Evolutionary conservation across 2,888 invertebrate species (phyloP), one percentile per base, ranked within the genome.

Genomic region (Drosophila quinaria): DNA sequence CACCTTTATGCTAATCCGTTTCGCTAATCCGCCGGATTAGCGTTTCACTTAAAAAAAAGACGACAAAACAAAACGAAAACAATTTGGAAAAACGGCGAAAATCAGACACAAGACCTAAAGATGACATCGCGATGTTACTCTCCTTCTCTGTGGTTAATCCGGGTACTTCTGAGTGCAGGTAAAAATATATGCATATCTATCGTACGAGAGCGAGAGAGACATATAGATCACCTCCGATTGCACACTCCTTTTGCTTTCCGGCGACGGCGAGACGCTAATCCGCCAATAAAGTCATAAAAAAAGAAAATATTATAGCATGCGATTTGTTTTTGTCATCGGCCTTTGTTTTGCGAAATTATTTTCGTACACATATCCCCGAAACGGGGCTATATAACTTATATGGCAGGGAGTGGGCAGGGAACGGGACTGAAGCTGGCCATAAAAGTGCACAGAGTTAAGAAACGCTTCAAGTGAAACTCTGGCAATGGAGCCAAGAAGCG

Each of bases 1-100:
- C 87, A 84, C 84, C 80, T 75, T 79, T 84, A 71, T 75, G 87
- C 77, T 86, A 84, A 84, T 84, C 87, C 84, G 74, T 69, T 70
- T 47, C 70, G 73, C 87, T 84, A 86, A 84, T 84, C 84, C 87
- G 60, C 62, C 71, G 83, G 87, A 79, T 84, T 84, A 84, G 79
- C 77, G 84, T 74, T 84, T 81, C 87, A 62, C 63, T 60, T 86
- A 84, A 84, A 84, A 81, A 85, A 86, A 62, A 54, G 70, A 69
- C 64, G 33, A 41, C 63, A 70, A 66, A 67, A 81, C 80, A 81
- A 83, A 78, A 58, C 63, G 25, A 72, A 51, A 74, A 65, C 70
- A 70, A 66, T 80, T 72, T 78, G 70, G 82, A 75, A 83, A 85
- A 83, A 70, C 80, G 33, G 10, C 65, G 75, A 73, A 86, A 80